Evolutionary conservation across 2,113 vertebrate genomes (phyloP).

Genomic region (Urocynchramus pylzowi): DNA sequence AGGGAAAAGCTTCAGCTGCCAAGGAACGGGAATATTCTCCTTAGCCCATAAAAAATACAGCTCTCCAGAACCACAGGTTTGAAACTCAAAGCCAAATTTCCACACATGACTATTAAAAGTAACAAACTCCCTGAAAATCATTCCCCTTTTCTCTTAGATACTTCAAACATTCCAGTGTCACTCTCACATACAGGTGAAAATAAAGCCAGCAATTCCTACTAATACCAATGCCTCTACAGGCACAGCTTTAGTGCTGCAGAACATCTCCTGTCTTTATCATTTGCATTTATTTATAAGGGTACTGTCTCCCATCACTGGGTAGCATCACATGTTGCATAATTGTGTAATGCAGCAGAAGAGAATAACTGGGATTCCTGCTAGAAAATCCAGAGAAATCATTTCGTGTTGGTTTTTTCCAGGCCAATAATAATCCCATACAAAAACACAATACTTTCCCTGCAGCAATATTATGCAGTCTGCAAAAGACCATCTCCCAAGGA

Average conservation of each 20-base stretch:
- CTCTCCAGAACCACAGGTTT: neutral
- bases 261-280: neutral
- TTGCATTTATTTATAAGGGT: constrained; percentile 25
- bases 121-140: neutral
- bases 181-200: neutral
- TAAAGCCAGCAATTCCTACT: neutral
- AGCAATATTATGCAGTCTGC: neutral
- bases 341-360: constrained; percentile 44
- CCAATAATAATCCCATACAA: constrained; percentile 5
- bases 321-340: neutral
- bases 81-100: neutral
- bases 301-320: neutral
- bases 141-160: neutral
- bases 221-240: neutral
- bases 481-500: neutral
- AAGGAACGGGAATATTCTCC: constrained; percentile 5
- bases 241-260: neutral
- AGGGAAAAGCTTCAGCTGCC: neutral
- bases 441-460: neutral
- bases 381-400: constrained; percentile 48
- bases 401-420: constrained; percentile 6
- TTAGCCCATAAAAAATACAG: neutral
- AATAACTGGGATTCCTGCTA: constrained; percentile 32
- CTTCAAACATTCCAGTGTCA: neutral
- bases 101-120: neutral